Evolutionary conservation across 2,888 invertebrate genomes (phyloP).

Genomic region (Himalopsyche japonica): DNA sequence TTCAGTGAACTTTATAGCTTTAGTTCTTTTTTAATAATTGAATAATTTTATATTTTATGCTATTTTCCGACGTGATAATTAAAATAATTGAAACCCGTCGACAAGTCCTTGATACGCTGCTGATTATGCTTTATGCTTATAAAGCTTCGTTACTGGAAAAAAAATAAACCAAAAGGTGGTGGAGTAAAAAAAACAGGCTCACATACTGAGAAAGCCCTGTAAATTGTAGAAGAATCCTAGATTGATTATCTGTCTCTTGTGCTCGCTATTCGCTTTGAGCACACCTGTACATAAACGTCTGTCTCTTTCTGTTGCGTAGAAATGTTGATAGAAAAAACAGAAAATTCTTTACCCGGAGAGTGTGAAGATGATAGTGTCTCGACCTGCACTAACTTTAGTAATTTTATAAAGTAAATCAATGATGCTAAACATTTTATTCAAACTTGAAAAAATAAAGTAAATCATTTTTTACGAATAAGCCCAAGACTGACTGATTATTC

Average conservation of each 20-base stretch:
- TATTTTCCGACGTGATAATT: no score
- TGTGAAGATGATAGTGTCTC: background rate
- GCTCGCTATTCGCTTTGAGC: conserved; percentile 17
- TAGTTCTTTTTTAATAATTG: no score
- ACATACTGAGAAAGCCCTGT: conserved; percentile 21
- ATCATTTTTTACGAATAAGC: no score
- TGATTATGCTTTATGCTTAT: conserved; percentile 26
- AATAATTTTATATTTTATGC: no score
- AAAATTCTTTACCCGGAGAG: background rate
- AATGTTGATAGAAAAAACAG: background rate
- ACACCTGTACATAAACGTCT: background rate
- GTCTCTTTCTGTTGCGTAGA: background rate
- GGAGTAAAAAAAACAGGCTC: conserved; percentile 23
- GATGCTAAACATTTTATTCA: background rate
- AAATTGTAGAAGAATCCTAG: conserved; percentile 37
- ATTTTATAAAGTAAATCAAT: background rate
- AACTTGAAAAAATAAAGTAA: background rate
- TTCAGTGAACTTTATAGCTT: no score
- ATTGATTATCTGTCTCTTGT: conserved; percentile 37
- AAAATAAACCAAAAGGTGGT: conserved; percentile 22
- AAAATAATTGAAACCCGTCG: background rate
- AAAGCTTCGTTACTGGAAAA: conserved; percentile 27
- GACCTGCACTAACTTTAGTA: background rate
- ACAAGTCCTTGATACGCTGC: background rate
- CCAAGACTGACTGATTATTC: no score